Percentiles rank a stretch among this genome's conserved stretches.
Conservation (phyloP, 2,113 vertebrate genomes). For the Chamaetylas fuelleborni region DNA sequence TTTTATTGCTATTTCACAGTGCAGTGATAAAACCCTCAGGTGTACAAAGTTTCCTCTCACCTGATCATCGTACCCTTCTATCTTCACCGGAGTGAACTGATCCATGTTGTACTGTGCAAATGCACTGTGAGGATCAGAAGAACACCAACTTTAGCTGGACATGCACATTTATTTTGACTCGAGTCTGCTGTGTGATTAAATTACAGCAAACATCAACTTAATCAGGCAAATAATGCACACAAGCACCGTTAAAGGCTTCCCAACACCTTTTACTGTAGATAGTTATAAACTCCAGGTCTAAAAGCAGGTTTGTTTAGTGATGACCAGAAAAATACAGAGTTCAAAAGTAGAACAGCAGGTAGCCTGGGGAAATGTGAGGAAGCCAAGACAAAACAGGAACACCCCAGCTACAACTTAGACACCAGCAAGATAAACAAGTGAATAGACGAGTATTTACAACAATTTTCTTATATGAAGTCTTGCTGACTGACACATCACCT, state of each 20-base stretch:
- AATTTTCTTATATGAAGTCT: not conserved
- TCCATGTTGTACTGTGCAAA: conserved; percentile 99
- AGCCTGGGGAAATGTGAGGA: conserved; percentile 9
- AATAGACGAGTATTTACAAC: not conserved
- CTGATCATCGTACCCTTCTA: conserved; percentile 90
- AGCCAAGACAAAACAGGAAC: conserved; percentile 11
- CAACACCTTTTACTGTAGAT: not conserved
- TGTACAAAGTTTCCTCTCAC: conserved; percentile 56
- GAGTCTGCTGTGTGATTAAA: not conserved
- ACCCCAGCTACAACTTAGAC: not conserved
- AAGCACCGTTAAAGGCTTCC: not conserved
- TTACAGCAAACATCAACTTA: not conserved
- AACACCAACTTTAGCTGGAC: not conserved
- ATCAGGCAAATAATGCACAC: not conserved
- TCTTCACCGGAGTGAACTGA: conserved; percentile 91
- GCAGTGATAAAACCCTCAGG: not conserved
- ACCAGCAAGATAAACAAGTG: not conserved
- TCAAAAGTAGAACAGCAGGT: conserved; percentile 29
- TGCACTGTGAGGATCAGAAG: conserved; percentile 75
- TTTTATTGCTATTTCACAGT: not conserved
- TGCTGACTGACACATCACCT: not conserved
- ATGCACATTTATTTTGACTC: not conserved
- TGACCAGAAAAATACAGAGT: not conserved
- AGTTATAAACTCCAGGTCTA: not conserved
- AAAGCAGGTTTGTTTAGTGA: not conserved